phyloP scores from a whole-genome alignment of 2,888 invertebrate genomes.

The Nasonia oneida region DNA sequence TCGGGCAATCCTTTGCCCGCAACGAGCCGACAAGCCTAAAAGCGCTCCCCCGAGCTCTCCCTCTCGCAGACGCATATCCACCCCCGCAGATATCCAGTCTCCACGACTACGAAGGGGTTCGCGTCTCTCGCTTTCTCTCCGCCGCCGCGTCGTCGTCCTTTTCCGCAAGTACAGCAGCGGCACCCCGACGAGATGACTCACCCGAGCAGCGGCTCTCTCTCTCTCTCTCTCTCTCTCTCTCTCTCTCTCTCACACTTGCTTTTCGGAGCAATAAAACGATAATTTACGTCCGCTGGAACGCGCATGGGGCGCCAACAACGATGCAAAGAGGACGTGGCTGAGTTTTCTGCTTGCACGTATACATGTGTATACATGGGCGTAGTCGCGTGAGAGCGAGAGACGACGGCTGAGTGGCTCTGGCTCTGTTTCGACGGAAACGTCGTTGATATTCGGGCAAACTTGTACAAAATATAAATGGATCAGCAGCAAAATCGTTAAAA shows the following conservation, averaged over 20 bases:
- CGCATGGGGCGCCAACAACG: background rate
- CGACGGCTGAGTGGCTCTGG: background rate
- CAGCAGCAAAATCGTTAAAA: too few relatives aligned
- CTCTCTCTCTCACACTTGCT: background rate
- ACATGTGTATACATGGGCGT: background rate
- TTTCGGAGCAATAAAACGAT: constrained; percentile 34
- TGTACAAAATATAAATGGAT: background rate
- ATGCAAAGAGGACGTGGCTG: background rate
- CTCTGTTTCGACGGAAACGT: background rate
- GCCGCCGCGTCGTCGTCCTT: background rate
- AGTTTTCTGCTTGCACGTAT: background rate
- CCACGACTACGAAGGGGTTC: constrained; percentile 9
- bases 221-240: too few relatives aligned
- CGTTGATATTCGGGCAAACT: background rate
- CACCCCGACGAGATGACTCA: constrained; percentile 3
- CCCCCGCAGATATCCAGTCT: constrained; percentile 4
- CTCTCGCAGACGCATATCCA: background rate
- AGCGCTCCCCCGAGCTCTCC: background rate
- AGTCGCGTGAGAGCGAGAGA: background rate
- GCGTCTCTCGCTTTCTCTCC: background rate
- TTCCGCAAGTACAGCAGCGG: background rate
- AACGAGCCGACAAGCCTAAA: background rate
- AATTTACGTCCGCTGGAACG: constrained; percentile 26
- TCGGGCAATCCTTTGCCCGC: background rate
- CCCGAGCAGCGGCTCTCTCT: background rate